Evolutionary conservation across 2,113 vertebrate species (phyloP), one percentile per base, ranked within the genome.

Genomic region (Saiga tatarica): DNA sequence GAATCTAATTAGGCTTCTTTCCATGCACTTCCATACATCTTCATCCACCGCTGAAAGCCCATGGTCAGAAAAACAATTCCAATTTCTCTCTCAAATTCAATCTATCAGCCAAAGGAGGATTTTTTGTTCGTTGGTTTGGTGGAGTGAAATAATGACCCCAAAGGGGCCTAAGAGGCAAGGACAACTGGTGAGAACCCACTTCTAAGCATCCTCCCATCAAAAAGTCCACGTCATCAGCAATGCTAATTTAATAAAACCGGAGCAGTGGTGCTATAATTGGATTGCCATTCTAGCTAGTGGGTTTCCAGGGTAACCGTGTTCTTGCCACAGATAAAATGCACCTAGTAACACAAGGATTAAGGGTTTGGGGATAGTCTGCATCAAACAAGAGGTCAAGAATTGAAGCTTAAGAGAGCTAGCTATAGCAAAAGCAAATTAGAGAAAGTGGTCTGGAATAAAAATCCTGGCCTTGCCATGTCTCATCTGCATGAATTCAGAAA

Each of bases 291-390:
- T 95, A 98, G 98, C 98, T 96, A 98, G 97, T 98, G 96, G 96
- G 99, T 99, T 99, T 98, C 99, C 98, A 98, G 98, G 99, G 99
- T 98, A 99, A 99, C 99, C 96, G 89, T 98, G 97, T 98, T 98
- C 98, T 98, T 98, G 97, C 97, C 98, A 98, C 85, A 96, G 98
- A 98, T 97, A 98, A 98, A 99, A 99, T 98, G 97, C 86, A 98
- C 98, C 98, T 98, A 98, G 98, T 96, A 98, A 97, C 97, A 98
- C 97, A 98, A 97, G 98, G 67, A 95, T 36, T 89, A 94, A 97
- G 62, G 79, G 93, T 45, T 97, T 36, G 28, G 93, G 53, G 84
- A 96, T 59, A 95, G 78, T 91, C 59, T 53, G 57, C 62, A 45
- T 60, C 88, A 91, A 83, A 90, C 12, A 30, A 86, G 50, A 94